These are phyloP conservation scores for Illadopsis cleaveri DNA, from an alignment of 2,113 vertebrate species.

Conservation along the genomic window DNA sequence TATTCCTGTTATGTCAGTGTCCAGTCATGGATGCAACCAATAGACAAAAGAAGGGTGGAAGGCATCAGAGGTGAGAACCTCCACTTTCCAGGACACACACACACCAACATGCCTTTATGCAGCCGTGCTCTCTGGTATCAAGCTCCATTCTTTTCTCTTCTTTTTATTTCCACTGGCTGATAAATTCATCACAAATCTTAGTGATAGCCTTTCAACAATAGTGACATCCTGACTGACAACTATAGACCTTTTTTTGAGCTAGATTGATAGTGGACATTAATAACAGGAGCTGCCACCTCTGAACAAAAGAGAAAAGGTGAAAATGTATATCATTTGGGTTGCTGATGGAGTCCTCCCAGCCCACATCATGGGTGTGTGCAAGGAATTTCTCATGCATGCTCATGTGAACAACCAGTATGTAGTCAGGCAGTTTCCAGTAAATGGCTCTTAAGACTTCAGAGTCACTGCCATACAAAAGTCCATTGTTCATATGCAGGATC, in stretches of 20 bases:
- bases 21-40: neutral
- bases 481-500: conserved; percentile 8
- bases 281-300: neutral
- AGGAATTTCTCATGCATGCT: neutral
- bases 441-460: neutral
- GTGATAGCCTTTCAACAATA: neutral
- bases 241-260: neutral
- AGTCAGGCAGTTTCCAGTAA: neutral
- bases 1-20: neutral
- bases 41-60: neutral
- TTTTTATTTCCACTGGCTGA: neutral
- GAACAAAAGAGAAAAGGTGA: neutral
- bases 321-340: neutral
- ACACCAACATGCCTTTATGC: rapidly evolving
- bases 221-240: neutral
- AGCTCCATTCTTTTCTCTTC: neutral
- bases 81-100: neutral
- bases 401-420: neutral
- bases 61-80: neutral
- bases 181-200: neutral
- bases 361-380: neutral
- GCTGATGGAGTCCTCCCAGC: neutral
- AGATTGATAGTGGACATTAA: neutral
- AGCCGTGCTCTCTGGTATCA: neutral
- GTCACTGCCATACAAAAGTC: neutral